Conservation (phyloP, 1,140 invertebrate genomes). For the Conus betulinus region DNA sequence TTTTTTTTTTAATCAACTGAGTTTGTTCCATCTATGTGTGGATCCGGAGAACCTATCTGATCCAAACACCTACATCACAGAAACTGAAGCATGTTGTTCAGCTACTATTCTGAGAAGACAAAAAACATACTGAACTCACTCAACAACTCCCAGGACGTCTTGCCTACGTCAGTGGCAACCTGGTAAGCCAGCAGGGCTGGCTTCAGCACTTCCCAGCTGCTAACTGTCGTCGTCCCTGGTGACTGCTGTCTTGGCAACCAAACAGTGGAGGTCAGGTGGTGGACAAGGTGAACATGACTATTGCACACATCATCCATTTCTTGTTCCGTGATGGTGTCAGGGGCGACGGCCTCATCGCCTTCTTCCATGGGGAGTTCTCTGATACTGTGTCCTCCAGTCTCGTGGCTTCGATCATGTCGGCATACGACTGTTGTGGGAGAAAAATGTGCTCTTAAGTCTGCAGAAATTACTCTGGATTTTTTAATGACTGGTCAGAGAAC, state of each 20-base stretch:
- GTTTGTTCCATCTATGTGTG: too few relatives aligned
- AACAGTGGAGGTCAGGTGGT: slow-evolving; percentile 53
- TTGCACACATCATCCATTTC: slow-evolving; percentile 67
- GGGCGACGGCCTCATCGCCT: slow-evolving; percentile 35
- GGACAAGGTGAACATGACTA: slow-evolving; percentile 50
- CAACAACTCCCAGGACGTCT: slow-evolving; percentile 40
- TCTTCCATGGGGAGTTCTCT: slow-evolving; percentile 36
- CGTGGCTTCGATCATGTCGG: slow-evolving; percentile 67
- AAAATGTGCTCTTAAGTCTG: too few relatives aligned
- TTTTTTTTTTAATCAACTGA: neutral
- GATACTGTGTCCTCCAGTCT: slow-evolving; percentile 54
- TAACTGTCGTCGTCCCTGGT: neutral
- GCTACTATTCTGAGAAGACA: neutral
- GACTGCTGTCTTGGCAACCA: slow-evolving; percentile 54
- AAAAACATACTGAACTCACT: slow-evolving; percentile 44
- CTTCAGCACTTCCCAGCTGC: slow-evolving; percentile 46
- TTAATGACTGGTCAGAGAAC: too few relatives aligned
- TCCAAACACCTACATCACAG: too few relatives aligned
- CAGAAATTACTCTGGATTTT: neutral
- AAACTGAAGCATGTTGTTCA: neutral
- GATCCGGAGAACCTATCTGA: too few relatives aligned
- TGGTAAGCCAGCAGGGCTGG: slow-evolving; percentile 59
- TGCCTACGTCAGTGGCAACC: slow-evolving; percentile 52
- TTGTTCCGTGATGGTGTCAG: slow-evolving; percentile 59
- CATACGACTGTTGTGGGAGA: slow-evolving; percentile 63